Percentiles rank a stretch among this genome's conserved stretches.
Conservation (phyloP, 1,140 invertebrate species). For the Diachasma alloeum region DNA sequence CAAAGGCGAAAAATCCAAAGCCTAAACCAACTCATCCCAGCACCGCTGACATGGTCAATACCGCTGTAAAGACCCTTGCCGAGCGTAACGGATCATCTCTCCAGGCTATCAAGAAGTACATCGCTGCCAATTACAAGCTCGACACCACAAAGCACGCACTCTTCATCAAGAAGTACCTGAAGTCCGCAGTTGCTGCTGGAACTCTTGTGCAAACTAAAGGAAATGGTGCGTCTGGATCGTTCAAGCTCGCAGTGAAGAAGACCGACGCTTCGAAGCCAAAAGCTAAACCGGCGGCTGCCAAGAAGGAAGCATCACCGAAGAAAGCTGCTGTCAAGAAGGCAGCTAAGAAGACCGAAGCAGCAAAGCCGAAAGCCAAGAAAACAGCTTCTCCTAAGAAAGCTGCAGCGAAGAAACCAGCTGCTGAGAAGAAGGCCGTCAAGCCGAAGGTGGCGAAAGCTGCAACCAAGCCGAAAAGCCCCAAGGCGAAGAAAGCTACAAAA, state of each 20-base stretch:
- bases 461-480: neutral
- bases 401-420: neutral
- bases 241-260: neutral
- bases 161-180: conserved; percentile 71
- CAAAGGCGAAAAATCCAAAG: conserved; percentile 29
- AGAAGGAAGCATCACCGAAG: neutral
- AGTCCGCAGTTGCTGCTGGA: conserved; percentile 66
- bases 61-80: conserved; percentile 69
- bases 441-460: neutral
- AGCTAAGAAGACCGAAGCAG: neutral
- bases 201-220: conserved; percentile 68
- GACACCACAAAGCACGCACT: conserved; percentile 68
- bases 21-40: conserved; percentile 63
- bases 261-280: conserved; percentile 8
- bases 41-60: conserved; percentile 67
- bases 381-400: neutral
- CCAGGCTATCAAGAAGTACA: conserved; percentile 73
- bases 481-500: neutral
- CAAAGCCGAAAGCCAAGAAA: neutral
- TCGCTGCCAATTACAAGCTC: conserved; percentile 67
- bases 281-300: neutral
- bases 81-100: conserved; percentile 70
- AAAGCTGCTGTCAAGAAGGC: conserved; percentile 8
- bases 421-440: neutral
- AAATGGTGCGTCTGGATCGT: conserved; percentile 18